These are phyloP conservation scores for Acleris cristana DNA, from an alignment of 2,888 invertebrate genomes.

Conservation along the genomic window DNA sequence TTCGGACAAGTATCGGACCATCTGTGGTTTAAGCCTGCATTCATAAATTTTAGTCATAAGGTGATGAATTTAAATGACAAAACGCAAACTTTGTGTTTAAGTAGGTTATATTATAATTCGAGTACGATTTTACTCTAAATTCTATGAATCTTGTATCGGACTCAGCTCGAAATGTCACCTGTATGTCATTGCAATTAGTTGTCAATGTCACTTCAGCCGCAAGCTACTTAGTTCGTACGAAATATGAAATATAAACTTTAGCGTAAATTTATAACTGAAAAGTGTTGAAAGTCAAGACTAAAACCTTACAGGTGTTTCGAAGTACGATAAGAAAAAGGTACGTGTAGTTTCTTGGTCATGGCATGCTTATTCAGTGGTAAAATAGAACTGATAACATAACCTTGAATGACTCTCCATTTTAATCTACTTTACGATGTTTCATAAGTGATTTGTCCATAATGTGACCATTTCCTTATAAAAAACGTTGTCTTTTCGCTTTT, in stretches of 20 bases:
- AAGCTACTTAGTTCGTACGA: background rate
- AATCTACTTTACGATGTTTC: background rate
- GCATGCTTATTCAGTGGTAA: background rate
- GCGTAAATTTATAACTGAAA: slow-evolving; percentile 28
- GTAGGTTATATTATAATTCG: too few relatives aligned
- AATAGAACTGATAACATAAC: slow-evolving; percentile 25
- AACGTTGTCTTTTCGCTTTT: background rate
- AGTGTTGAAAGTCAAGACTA: background rate
- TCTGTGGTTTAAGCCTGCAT: too few relatives aligned
- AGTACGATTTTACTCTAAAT: too few relatives aligned
- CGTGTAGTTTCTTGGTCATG: background rate
- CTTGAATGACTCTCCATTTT: slow-evolving; percentile 19
- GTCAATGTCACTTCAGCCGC: slow-evolving; percentile 23
- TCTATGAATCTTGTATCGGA: too few relatives aligned
- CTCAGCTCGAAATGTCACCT: background rate
- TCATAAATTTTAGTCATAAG: too few relatives aligned
- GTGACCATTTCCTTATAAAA: background rate
- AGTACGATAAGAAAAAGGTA: slow-evolving; percentile 21
- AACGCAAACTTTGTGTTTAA: too few relatives aligned
- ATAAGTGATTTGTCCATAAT: background rate
- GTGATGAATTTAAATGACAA: too few relatives aligned
- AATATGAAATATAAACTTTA: slow-evolving; percentile 8
- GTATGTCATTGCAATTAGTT: background rate
- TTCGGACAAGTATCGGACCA: too few relatives aligned
- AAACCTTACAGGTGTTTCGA: background rate